These are phyloP conservation scores for Schizopygopsis pylzovi DNA, from an alignment of 2,797 vertebrate species.

Conservation along the genomic window DNA sequence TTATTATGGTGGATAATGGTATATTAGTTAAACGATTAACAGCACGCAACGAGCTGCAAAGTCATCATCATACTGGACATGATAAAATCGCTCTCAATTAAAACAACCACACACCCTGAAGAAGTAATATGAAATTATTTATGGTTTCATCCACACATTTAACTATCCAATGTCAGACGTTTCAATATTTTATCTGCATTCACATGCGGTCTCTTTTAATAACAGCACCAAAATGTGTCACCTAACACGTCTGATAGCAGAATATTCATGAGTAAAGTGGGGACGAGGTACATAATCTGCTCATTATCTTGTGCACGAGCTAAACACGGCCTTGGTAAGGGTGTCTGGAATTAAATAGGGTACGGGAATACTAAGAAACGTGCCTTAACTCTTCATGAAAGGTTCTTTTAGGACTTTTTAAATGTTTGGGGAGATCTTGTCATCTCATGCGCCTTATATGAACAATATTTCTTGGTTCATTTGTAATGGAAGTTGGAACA, in stretches of 20 bases:
- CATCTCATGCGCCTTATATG: background rate
- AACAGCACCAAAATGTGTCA: background rate
- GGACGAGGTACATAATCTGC: background rate
- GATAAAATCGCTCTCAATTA: background rate
- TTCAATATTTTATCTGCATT: background rate
- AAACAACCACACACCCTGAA: slow-evolving; percentile 1
- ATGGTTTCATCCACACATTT: background rate
- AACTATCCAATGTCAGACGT: background rate
- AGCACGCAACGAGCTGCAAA: background rate
- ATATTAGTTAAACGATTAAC: background rate
- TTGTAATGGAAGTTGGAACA: background rate
- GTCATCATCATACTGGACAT: background rate
- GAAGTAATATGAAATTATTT: too few relatives aligned
- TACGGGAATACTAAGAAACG: background rate
- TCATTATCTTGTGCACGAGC: background rate
- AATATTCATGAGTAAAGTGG: background rate
- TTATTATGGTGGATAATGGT: background rate
- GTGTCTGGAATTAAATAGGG: background rate
- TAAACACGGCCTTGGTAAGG: background rate
- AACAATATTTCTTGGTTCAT: background rate
- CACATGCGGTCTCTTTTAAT: background rate
- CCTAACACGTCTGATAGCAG: background rate
- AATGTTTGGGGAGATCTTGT: background rate
- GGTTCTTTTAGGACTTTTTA: too few relatives aligned
- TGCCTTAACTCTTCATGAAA: background rate